These are phyloP conservation scores for Mamestra configurata DNA, from an alignment of 1,140 invertebrate genomes.

Conservation along the genomic window DNA sequence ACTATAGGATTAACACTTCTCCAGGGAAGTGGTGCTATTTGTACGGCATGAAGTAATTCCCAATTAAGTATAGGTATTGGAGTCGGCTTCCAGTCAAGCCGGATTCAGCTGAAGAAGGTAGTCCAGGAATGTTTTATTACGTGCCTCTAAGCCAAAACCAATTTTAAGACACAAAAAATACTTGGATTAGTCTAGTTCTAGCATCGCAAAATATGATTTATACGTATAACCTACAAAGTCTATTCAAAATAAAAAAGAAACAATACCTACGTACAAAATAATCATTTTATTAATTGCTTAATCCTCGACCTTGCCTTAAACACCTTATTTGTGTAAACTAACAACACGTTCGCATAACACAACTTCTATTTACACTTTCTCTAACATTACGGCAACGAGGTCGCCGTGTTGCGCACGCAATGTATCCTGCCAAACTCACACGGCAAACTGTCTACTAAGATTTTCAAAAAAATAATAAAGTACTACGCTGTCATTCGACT, in stretches of 20 bases:
- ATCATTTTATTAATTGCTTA: conserved; percentile 48
- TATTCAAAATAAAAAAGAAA: not conserved
- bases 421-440: conserved; percentile 53
- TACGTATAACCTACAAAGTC: too few relatives aligned
- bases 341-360: conserved; percentile 53
- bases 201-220: not conserved
- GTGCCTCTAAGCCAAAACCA: too few relatives aligned
- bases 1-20: too few relatives aligned
- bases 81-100: too few relatives aligned
- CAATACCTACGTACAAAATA: conserved; percentile 19
- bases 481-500: conserved; percentile 12
- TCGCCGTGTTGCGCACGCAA: conserved; percentile 61
- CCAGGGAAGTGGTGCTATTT: too few relatives aligned
- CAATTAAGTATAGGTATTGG: too few relatives aligned
- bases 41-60: too few relatives aligned
- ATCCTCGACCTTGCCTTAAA: conserved; percentile 54
- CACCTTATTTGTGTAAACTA: conserved; percentile 49
- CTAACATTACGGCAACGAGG: conserved; percentile 62
- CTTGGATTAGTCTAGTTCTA: too few relatives aligned
- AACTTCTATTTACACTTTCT: conserved; percentile 65
- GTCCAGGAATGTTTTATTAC: too few relatives aligned
- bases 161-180: too few relatives aligned
- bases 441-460: conserved; percentile 3
- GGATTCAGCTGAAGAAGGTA: too few relatives aligned
- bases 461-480: conserved; percentile 47